These are phyloP conservation scores for Autographa gamma DNA, from an alignment of 2,888 invertebrate genomes.

Conservation along the genomic window DNA sequence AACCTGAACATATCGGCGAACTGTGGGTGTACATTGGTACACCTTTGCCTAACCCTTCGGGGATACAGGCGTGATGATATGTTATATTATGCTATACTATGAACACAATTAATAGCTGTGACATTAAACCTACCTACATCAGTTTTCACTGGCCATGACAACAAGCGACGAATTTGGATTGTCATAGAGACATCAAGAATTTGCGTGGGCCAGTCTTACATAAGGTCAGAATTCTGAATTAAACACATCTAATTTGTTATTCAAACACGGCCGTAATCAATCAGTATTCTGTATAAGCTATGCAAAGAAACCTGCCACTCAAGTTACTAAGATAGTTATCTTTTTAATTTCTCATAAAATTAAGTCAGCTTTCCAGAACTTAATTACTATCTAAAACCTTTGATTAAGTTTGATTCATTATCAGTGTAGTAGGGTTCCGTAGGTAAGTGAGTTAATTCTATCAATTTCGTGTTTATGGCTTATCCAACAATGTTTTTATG, in stretches of 20 bases:
- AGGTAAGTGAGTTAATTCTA: not conserved
- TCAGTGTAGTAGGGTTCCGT: not conserved
- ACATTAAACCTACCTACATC: conserved; percentile 15
- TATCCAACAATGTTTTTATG: no score
- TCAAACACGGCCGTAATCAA: conserved; percentile 51
- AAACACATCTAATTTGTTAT: conserved; percentile 54
- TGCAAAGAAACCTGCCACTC: conserved; percentile 42
- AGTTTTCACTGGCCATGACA: conserved; percentile 33
- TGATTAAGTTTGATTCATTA: conserved; percentile 14
- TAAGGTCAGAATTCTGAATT: conserved; percentile 45
- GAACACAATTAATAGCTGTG: not conserved
- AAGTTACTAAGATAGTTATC: conserved; percentile 37
- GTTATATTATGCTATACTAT: no score
- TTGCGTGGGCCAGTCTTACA: conserved; percentile 53
- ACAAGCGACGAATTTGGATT: conserved; percentile 39
- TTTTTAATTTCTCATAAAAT: conserved; percentile 46
- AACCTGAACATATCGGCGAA: no score
- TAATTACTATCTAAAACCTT: conserved; percentile 8
- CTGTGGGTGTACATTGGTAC: no score
- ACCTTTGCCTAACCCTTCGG: no score
- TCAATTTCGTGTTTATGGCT: no score
- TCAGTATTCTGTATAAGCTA: conserved; percentile 46
- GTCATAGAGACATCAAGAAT: conserved; percentile 34
- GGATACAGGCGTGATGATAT: no score
- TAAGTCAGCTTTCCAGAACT: conserved; percentile 24